phyloP scores from a whole-genome alignment of 2,797 vertebrate genomes.

The Aldrovandia affinis region DNA sequence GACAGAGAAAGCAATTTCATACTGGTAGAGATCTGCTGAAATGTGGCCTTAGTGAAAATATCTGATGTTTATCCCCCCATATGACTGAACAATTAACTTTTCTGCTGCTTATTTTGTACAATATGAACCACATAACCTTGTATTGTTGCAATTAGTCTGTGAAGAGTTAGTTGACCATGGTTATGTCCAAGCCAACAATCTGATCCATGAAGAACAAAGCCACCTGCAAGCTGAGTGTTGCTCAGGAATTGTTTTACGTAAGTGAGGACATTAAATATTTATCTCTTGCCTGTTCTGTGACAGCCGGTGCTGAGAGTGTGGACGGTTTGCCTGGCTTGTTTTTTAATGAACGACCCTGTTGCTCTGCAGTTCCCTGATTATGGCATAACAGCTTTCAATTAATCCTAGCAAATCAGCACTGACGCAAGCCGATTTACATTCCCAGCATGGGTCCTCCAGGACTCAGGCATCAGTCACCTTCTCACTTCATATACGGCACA shows the following conservation, averaged over 20 bases:
- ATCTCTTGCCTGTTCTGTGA: not conserved
- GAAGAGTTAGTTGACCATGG: constrained; percentile 11
- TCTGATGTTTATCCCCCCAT: constrained; percentile 17
- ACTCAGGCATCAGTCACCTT: constrained; percentile 59
- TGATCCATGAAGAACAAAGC: not conserved
- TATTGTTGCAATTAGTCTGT: constrained; percentile 22
- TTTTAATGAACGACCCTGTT: constrained; percentile 72
- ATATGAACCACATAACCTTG: constrained; percentile 1
- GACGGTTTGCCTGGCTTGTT: constrained; percentile 68
- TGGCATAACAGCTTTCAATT: constrained; percentile 76
- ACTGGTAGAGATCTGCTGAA: not conserved
- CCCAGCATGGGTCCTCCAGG: constrained; percentile 58
- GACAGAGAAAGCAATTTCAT: not conserved
- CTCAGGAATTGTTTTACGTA: not conserved
- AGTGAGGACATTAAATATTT: not conserved
- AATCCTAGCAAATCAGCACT: constrained; percentile 75
- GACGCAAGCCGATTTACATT: constrained; percentile 72
- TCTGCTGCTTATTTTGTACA: not conserved
- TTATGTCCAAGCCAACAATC: not conserved
- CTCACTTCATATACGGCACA: constrained; percentile 58
- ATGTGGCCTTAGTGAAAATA: not conserved
- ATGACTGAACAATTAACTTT: constrained; percentile 22
- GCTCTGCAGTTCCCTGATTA: constrained; percentile 75
- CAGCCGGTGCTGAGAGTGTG: constrained; percentile 50
- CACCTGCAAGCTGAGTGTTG: constrained; percentile 2